These are phyloP conservation scores for Lumbricus terrestris DNA, from an alignment of 2,888 invertebrate species.

Conservation along the genomic window DNA sequence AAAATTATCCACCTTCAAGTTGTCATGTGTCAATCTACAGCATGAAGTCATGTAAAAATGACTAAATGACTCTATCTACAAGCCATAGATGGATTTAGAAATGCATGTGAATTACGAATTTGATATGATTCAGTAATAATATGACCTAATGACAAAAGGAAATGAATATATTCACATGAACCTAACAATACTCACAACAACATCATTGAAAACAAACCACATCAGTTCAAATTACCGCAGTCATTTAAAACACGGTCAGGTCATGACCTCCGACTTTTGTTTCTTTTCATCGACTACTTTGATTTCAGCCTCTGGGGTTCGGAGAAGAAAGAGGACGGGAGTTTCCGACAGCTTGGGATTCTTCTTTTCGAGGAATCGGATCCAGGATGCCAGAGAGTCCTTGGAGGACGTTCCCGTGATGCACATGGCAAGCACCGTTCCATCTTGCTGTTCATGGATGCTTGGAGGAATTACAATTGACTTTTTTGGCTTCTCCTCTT, in stretches of 20 bases:
- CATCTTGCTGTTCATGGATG: constrained; percentile 90
- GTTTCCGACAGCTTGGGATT: constrained; percentile 74
- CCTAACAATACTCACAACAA: neutral
- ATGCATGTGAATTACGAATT: neutral
- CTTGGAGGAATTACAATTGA: constrained; percentile 63
- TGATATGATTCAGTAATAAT: too few relatives aligned
- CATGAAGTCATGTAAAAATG: neutral
- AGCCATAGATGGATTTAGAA: neutral
- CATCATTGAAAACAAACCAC: neutral
- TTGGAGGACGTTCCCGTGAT: constrained; percentile 82
- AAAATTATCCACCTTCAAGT: too few relatives aligned
- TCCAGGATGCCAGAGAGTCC: constrained; percentile 80
- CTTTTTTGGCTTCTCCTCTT: constrained; percentile 43
- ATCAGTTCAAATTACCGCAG: neutral
- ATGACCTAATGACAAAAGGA: neutral
- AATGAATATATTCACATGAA: neutral
- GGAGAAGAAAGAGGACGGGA: constrained; percentile 77
- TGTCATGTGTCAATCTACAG: neutral
- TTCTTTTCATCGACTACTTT: neutral
- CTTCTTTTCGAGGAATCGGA: constrained; percentile 68
- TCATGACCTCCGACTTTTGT: neutral
- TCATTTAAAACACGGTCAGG: too few relatives aligned
- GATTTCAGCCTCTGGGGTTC: constrained; percentile 17
- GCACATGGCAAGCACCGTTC: constrained; percentile 80
- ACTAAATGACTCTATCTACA: too few relatives aligned